Evolutionary conservation across 1,140 invertebrate species (phyloP), one percentile per base, ranked within the genome.

Genomic region (Lepidotrigona ventralis): DNA sequence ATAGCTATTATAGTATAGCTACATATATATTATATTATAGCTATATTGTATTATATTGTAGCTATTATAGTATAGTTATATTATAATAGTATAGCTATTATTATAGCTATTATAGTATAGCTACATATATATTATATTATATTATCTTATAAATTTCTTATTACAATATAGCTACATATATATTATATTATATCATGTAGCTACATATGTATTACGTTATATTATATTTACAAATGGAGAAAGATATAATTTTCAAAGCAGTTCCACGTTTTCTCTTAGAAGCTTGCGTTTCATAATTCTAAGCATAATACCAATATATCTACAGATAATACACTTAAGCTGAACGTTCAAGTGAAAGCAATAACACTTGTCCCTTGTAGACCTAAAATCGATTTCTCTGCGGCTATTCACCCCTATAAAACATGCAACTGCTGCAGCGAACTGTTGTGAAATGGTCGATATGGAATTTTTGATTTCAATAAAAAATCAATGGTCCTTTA

Each of bases 361-460:
- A 85, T 86, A 84, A 86, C 85, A 86, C 85, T 75, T 79, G 85
- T 85, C 69, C 73, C 81, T 81, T 46, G 83, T 71, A 84, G 83
- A 90, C 82, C 72, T 72, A 72, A 80, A 88, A 91, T 91, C 89
- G 89, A 91, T 91, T 91, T 88, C 85, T 75, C 81, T 86, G 85
- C 82, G 90, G 86, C 83, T 90, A 79, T 90, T 90, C 85, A 90
- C 89, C 89, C 79, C 89, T 90, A 84, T 77, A 85, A 79, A 87
- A 90, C 83, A 76, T 90, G 85, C 89, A 90, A 87, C 87, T 90
- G 85, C 87, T 90, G 85, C 71, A 78, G 71, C 64, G 81, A 63
- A 70, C 79, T 68, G 46, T 58, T 79, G 72, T 56, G 64, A 75
- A 81, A 86, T 77, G 73, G 81, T 84, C 85, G 83, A 85, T 53